Evolutionary conservation across 1,140 invertebrate species (phyloP).

Genomic region (Drosophila lacertosa): DNA sequence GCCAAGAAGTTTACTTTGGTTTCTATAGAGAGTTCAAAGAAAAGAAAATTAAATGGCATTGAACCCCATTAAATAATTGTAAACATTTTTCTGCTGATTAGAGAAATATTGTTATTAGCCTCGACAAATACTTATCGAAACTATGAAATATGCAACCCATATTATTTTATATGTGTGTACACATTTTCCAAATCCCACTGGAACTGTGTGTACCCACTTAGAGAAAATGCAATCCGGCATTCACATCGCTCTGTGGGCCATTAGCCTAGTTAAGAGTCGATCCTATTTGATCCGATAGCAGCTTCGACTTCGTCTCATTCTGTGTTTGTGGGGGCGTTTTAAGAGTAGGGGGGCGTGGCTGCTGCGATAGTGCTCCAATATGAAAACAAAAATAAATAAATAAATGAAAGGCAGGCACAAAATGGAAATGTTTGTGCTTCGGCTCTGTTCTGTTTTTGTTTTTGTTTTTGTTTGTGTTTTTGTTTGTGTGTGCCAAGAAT

Average conservation of each 20-base stretch:
- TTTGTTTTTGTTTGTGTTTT: slow-evolving; percentile 47
- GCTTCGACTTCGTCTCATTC: slow-evolving; percentile 32
- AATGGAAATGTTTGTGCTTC: slow-evolving; percentile 48
- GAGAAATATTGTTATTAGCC: no score
- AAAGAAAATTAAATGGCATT: no score
- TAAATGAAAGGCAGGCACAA: slow-evolving; percentile 30
- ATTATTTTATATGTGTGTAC: no score
- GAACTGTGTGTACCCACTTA: background rate
- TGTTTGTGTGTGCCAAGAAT: slow-evolving; percentile 54
- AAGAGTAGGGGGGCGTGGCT: background rate
- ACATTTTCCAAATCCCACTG: background rate
- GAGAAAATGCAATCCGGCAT: slow-evolving; percentile 20
- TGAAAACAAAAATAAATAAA: slow-evolving; percentile 53
- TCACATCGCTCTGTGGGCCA: slow-evolving; percentile 28
- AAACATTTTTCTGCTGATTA: no score
- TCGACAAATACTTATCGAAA: no score
- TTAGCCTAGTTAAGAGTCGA: slow-evolving; percentile 36
- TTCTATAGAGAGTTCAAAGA: no score
- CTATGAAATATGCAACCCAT: no score
- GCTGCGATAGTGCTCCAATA: slow-evolving; percentile 35
- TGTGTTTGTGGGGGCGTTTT: background rate
- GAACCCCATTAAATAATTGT: no score
- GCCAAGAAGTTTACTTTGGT: no score
- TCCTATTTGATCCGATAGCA: slow-evolving; percentile 18
- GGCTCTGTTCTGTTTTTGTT: slow-evolving; percentile 44